These are phyloP conservation scores for Camelus dromedarius DNA, from an alignment of 2,113 vertebrate species.

Conservation along the genomic window DNA sequence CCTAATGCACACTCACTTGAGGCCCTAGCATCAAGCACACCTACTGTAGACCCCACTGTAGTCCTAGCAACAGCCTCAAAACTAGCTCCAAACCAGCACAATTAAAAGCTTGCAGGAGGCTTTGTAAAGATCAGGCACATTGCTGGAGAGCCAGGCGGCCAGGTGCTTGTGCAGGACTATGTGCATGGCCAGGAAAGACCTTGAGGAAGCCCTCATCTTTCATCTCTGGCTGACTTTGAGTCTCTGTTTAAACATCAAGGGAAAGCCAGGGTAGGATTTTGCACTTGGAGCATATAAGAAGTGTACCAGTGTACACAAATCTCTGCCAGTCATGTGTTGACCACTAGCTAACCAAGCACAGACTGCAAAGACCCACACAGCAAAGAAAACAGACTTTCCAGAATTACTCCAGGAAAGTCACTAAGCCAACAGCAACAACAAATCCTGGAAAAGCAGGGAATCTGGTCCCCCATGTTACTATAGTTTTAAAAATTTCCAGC, in stretches of 20 bases:
- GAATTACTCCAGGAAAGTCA: neutral
- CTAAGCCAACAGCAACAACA: neutral
- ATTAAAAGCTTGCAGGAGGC: neutral
- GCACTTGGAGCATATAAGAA: neutral
- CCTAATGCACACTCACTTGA: neutral
- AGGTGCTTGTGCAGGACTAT: neutral
- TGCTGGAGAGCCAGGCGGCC: neutral
- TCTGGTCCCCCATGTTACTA: neutral
- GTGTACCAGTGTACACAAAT: neutral
- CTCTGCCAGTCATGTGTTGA: neutral
- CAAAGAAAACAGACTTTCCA: neutral
- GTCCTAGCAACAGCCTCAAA: neutral
- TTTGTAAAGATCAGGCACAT: neutral
- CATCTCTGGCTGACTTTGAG: neutral
- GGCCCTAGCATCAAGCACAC: neutral
- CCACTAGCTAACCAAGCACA: neutral
- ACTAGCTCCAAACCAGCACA: neutral
- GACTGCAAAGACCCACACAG: neutral
- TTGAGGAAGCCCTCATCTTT: neutral
- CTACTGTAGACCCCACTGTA: neutral
- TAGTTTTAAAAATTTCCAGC: neutral
- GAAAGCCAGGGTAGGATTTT: neutral
- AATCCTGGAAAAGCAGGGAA: neutral
- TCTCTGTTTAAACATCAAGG: neutral
- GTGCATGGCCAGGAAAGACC: neutral